These are phyloP conservation scores for Galeruca laticollis DNA, from an alignment of 2,888 invertebrate genomes.

Conservation along the genomic window DNA sequence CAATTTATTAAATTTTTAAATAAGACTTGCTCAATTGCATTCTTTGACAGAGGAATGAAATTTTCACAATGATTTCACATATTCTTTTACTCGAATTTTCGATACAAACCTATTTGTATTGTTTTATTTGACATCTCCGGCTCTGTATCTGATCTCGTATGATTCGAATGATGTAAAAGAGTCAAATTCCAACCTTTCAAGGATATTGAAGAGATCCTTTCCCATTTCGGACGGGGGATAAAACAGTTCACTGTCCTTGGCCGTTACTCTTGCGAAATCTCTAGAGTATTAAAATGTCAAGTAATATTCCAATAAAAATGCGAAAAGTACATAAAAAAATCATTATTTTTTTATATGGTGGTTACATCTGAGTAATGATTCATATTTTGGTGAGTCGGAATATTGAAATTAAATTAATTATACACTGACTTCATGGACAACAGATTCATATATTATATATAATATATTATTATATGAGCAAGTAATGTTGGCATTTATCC, in stretches of 20 bases:
- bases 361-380: conserved; percentile 14
- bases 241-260: conserved; percentile 57
- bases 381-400: not conserved
- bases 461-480: no score
- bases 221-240: conserved; percentile 64
- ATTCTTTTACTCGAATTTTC: no score
- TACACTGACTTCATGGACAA: no score
- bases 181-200: conserved; percentile 63
- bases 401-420: not conserved
- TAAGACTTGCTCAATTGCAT: no score
- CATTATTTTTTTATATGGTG: conserved; percentile 23
- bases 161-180: conserved; percentile 52
- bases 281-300: conserved; percentile 41
- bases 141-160: conserved; percentile 44
- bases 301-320: conserved; percentile 36
- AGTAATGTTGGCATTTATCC: no score
- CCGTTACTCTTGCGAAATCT: conserved; percentile 42
- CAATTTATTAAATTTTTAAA: no score
- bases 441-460: no score
- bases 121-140: conserved; percentile 13
- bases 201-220: conserved; percentile 66
- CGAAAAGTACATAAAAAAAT: conserved; percentile 31
- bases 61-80: no score
- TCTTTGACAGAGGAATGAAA: no score
- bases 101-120: not conserved